phyloP scores from a whole-genome alignment of 2,888 invertebrate genomes.

The Zonitis immaculata region DNA sequence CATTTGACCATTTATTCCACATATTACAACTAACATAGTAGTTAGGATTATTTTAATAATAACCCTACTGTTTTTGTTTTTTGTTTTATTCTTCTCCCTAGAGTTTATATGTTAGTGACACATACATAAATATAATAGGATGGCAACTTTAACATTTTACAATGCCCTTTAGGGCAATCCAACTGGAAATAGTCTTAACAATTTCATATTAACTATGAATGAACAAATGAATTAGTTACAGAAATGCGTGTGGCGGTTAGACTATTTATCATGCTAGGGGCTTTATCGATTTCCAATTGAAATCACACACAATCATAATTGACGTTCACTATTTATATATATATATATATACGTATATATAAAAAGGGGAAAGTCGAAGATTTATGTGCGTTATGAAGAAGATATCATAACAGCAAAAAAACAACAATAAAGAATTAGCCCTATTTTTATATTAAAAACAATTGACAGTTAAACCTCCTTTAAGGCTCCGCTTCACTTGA shows the following conservation, averaged over 20 bases:
- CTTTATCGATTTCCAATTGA: slow-evolving; percentile 12
- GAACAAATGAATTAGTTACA: slow-evolving; percentile 1
- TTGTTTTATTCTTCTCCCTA: no score
- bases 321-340: slow-evolving; percentile 16
- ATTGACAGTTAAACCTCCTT: no score
- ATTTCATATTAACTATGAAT: neutral
- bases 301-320: slow-evolving; percentile 20
- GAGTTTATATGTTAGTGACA: neutral
- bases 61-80: no score
- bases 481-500: no score
- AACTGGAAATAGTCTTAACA: neutral
- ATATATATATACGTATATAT: no score
- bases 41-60: no score
- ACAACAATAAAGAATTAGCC: neutral
- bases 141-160: neutral
- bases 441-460: no score
- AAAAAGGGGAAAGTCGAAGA: slow-evolving; percentile 10
- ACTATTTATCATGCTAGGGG: neutral
- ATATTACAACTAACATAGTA: no score
- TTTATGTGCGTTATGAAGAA: slow-evolving; percentile 17
- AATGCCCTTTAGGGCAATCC: neutral
- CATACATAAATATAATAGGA: neutral
- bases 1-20: no score
- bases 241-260: neutral
- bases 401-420: neutral